Conservation (phyloP, 2,888 invertebrate genomes). For the Digitonthophagus gazella region DNA sequence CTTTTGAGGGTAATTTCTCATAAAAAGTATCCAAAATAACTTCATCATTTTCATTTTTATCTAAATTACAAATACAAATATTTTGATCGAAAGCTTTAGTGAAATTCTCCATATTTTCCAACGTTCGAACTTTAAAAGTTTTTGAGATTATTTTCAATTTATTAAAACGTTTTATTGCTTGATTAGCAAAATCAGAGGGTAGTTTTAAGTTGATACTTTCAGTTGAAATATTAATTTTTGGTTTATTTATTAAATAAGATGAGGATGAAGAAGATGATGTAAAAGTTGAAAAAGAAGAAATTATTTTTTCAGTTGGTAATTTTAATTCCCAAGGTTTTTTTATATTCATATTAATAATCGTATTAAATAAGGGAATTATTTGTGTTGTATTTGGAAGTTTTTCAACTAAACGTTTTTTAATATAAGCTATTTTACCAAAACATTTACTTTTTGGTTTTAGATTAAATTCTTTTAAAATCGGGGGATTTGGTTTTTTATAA, state of each 20-base stretch:
- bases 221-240: conserved; percentile 16
- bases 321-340: conserved; percentile 15
- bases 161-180: conserved; percentile 17
- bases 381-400: conserved; percentile 16
- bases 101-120: not conserved
- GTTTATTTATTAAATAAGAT: too few relatives aligned
- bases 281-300: conserved; percentile 19
- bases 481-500: conserved; percentile 21
- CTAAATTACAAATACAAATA: not conserved
- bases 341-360: conserved; percentile 12
- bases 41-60: not conserved
- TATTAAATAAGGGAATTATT: conserved; percentile 15
- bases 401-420: conserved; percentile 11
- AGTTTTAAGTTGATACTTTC: conserved; percentile 17
- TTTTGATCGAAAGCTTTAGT: not conserved
- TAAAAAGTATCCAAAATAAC: not conserved
- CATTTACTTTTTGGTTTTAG: not conserved
- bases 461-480: too few relatives aligned
- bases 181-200: conserved; percentile 9
- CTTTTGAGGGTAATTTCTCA: not conserved
- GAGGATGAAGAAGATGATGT: too few relatives aligned
- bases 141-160: conserved; percentile 11
- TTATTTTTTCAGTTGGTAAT: conserved; percentile 18
- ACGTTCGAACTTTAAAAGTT: conserved; percentile 8
- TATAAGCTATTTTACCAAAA: conserved; percentile 6